Evolutionary conservation across 2,113 vertebrate species (phyloP).

Genomic region (Cynocephalus volans): DNA sequence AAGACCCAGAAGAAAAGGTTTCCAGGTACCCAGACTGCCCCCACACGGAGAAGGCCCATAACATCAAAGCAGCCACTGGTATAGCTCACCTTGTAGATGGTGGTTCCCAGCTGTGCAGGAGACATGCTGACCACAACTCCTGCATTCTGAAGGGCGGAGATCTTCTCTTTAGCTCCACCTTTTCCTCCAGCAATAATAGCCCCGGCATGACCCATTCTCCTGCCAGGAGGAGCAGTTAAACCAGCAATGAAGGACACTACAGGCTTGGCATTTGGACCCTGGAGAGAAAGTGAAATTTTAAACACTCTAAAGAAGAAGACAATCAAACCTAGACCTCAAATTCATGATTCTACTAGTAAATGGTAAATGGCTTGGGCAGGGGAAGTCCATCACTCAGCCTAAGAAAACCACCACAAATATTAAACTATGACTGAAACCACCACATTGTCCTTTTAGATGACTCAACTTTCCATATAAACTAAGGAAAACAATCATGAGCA

Average conservation of each 20-base stretch:
- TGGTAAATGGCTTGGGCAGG: background rate
- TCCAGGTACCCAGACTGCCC: background rate
- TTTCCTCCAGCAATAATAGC: slow-evolving; percentile 99
- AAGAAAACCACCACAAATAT: background rate
- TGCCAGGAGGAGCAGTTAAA: slow-evolving; percentile 96
- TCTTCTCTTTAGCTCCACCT: slow-evolving; percentile 99
- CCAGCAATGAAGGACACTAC: slow-evolving; percentile 99
- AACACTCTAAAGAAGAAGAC: background rate
- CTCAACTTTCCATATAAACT: background rate
- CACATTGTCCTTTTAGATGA: background rate
- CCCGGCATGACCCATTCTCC: slow-evolving; percentile 98
- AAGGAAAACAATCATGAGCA: background rate
- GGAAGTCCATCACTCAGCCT: background rate
- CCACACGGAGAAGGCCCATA: accelerated
- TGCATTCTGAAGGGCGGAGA: slow-evolving; percentile 96
- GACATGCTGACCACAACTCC: slow-evolving; percentile 99
- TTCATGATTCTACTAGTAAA: background rate
- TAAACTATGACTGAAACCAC: background rate
- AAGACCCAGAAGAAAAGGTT: background rate
- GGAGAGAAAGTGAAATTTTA: slow-evolving; percentile 44
- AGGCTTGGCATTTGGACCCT: slow-evolving; percentile 96
- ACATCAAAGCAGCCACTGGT: background rate
- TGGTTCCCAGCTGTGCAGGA: slow-evolving; percentile 97
- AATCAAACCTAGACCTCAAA: background rate
- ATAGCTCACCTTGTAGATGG: slow-evolving; percentile 96